These are phyloP conservation scores for Chirona hameri DNA, from an alignment of 2,888 invertebrate genomes.

Conservation along the genomic window DNA sequence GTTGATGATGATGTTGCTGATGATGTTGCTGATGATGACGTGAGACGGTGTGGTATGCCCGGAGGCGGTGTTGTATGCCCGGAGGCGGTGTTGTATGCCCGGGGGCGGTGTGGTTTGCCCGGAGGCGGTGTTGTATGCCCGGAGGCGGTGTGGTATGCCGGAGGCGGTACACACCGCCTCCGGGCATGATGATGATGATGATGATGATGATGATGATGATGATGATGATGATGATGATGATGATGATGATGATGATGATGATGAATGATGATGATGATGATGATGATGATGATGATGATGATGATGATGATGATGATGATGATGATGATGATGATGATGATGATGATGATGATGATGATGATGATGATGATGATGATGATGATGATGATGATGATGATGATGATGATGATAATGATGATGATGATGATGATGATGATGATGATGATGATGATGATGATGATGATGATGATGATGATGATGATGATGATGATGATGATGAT, in stretches of 20 bases:
- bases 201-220: constrained; percentile 22
- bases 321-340: constrained; percentile 22
- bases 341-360: constrained; percentile 22
- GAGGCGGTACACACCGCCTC: no score
- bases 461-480: constrained; percentile 22
- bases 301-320: constrained; percentile 22
- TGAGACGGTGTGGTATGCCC: no score
- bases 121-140: no score
- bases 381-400: neutral
- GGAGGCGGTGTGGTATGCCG: no score
- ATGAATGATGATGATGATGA: no score
- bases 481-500: constrained; percentile 22
- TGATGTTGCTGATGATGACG: no score
- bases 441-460: constrained; percentile 22
- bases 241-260: constrained; percentile 22
- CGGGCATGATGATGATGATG: no score
- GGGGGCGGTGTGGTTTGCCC: no score
- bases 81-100: no score
- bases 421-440: constrained; percentile 22
- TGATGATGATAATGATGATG: neutral
- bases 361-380: neutral
- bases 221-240: constrained; percentile 22
- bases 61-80: no score
- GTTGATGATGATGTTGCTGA: no score
- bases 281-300: constrained; percentile 22